These are phyloP conservation scores for Chionis minor DNA, from an alignment of 2,113 vertebrate species.

Conservation along the genomic window DNA sequence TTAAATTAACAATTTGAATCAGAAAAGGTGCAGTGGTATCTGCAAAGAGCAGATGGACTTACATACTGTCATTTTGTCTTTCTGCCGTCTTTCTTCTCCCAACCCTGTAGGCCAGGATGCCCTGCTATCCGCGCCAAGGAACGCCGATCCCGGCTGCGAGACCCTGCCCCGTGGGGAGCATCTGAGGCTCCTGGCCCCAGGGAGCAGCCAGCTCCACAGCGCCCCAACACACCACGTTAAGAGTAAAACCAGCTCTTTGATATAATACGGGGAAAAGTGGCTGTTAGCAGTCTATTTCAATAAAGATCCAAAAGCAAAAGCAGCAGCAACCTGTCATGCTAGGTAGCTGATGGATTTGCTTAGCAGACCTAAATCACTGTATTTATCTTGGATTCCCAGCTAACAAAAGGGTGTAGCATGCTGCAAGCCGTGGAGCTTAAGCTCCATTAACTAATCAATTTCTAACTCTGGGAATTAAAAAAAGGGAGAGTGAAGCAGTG, in stretches of 20 bases:
- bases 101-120: rapidly evolving
- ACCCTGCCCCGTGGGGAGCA: not conserved
- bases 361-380: not conserved
- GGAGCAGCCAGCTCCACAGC: not conserved
- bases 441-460: conserved; percentile 26
- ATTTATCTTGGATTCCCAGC: conserved; percentile 38
- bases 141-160: not conserved
- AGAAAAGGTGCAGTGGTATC: not conserved
- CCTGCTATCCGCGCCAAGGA: rapidly evolving
- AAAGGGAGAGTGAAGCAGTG: not conserved
- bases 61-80: not conserved
- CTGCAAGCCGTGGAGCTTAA: conserved; percentile 14
- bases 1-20: not conserved
- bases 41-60: not conserved
- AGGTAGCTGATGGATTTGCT: not conserved
- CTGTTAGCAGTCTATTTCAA: not conserved
- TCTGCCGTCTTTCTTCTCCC: not conserved
- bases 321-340: not conserved
- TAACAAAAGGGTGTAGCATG: conserved; percentile 25
- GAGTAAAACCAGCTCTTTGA: not conserved
- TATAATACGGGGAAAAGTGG: not conserved
- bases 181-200: not conserved
- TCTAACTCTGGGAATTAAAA: conserved; percentile 1
- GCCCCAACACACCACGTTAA: not conserved
- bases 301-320: not conserved